These are phyloP conservation scores for Diabrotica balteata DNA, from an alignment of 2,888 invertebrate species.

Conservation along the genomic window DNA sequence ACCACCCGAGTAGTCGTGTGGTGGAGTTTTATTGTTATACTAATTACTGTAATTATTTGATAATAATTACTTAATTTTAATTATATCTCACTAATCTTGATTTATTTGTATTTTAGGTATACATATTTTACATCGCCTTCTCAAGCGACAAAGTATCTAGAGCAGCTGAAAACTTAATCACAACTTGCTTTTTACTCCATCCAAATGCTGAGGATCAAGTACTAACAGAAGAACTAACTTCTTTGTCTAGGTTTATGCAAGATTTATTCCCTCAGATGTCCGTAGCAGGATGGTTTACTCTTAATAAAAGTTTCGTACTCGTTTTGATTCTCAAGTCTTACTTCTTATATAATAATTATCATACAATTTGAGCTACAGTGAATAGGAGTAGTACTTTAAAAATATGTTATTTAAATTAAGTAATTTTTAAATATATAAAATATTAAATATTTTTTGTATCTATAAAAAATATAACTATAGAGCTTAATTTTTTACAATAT, in stretches of 20 bases:
- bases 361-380: slow-evolving; percentile 17
- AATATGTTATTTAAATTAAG: too few relatives aligned
- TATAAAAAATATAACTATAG: too few relatives aligned
- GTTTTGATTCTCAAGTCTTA: slow-evolving; percentile 17
- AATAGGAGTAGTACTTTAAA: background rate
- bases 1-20: too few relatives aligned
- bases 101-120: slow-evolving; percentile 7
- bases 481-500: too few relatives aligned
- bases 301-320: slow-evolving; percentile 17
- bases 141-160: slow-evolving; percentile 14
- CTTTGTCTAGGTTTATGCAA: slow-evolving; percentile 10
- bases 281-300: slow-evolving; percentile 16
- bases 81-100: too few relatives aligned
- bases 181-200: slow-evolving; percentile 18
- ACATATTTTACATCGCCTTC: slow-evolving; percentile 7
- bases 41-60: too few relatives aligned
- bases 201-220: slow-evolving; percentile 9
- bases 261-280: slow-evolving; percentile 12
- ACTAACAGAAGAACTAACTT: slow-evolving; percentile 8
- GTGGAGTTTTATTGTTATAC: too few relatives aligned
- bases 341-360: slow-evolving; percentile 15
- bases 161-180: slow-evolving; percentile 11
- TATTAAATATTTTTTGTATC: too few relatives aligned
- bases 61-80: too few relatives aligned
- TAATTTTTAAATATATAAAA: too few relatives aligned